A percentile compares a stretch with the other conserved stretches of the same genome.
These are phyloP conservation scores for Drosophila koepferae DNA, from an alignment of 2,888 invertebrate genomes.

Conservation along the genomic window DNA sequence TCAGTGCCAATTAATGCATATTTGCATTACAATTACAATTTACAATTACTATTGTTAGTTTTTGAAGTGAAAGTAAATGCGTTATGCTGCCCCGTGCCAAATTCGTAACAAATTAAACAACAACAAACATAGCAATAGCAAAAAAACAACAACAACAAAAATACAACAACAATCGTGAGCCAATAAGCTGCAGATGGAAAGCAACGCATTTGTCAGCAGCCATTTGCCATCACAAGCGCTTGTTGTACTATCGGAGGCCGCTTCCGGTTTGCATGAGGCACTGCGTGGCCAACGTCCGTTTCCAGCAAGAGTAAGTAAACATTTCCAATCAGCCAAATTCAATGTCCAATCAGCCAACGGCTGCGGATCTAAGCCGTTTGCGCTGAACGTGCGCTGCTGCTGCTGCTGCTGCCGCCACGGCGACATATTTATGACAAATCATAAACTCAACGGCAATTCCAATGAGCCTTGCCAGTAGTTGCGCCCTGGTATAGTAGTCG, in stretches of 20 bases:
- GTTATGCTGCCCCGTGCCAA: conserved; percentile 56
- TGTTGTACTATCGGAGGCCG: conserved; percentile 91
- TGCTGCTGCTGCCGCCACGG: conserved; percentile 23
- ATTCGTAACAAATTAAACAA: conserved; percentile 31
- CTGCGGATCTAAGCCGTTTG: conserved; percentile 12
- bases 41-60: conserved; percentile 37
- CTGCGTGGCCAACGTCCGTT: conserved; percentile 91
- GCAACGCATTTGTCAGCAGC: conserved; percentile 90
- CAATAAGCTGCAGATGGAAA: conserved; percentile 87
- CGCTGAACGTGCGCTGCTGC: conserved; percentile 4
- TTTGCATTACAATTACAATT: conserved; percentile 38
- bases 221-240: conserved; percentile 91
- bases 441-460: conserved; percentile 57
- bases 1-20: conserved; percentile 47
- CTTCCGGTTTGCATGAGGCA: conserved; percentile 90
- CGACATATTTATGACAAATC: conserved; percentile 79
- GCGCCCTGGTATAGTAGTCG: neutral
- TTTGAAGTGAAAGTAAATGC: conserved; percentile 45
- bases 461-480: conserved; percentile 18
- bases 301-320: conserved; percentile 88
- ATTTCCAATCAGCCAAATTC: conserved; percentile 44
- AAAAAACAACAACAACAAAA: conserved; percentile 22
- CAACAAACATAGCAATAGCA: conserved; percentile 7
- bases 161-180: conserved; percentile 22
- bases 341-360: conserved; percentile 33